phyloP scores from a whole-genome alignment of 2,888 invertebrate genomes.

The Nowickia ferox region DNA sequence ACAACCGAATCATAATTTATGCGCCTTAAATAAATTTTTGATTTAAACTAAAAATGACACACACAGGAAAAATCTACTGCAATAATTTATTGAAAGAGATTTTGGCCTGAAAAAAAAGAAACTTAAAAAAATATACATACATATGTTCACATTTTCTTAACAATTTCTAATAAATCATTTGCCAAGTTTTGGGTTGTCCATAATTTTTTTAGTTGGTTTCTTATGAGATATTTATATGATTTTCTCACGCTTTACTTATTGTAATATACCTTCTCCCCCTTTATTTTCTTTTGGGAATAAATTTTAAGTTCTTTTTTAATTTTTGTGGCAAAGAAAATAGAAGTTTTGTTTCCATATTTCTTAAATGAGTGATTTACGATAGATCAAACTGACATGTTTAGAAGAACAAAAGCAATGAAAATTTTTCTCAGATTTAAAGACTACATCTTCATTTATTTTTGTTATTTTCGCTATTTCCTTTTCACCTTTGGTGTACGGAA shows the following conservation, averaged over 20 bases:
- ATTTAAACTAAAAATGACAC: not conserved
- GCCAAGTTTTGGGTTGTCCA: not conserved
- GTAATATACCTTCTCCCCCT: conserved; percentile 17
- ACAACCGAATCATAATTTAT: conserved; percentile 48
- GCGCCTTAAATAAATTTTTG: not conserved
- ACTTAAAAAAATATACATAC: not conserved
- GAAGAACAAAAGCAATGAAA: not conserved
- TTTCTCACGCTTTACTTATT: conserved; percentile 24
- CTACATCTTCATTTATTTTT: not conserved
- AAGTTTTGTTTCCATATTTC: conserved; percentile 20
- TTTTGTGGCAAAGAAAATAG: not conserved
- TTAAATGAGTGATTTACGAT: conserved; percentile 67
- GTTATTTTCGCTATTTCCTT: too few species aligned
- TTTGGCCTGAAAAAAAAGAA: not conserved
- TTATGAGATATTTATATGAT: not conserved
- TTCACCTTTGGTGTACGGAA: too few species aligned
- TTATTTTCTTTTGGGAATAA: not conserved
- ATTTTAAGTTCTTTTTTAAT: not conserved
- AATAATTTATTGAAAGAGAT: not conserved
- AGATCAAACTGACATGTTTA: conserved; percentile 42
- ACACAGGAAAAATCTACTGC: not conserved
- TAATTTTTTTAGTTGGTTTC: not conserved
- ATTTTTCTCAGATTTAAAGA: not conserved
- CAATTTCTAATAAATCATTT: conserved; percentile 15
- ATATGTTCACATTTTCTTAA: not conserved